Conservation (phyloP, 2,113 vertebrate genomes). For the Pseudorasbora parva region DNA sequence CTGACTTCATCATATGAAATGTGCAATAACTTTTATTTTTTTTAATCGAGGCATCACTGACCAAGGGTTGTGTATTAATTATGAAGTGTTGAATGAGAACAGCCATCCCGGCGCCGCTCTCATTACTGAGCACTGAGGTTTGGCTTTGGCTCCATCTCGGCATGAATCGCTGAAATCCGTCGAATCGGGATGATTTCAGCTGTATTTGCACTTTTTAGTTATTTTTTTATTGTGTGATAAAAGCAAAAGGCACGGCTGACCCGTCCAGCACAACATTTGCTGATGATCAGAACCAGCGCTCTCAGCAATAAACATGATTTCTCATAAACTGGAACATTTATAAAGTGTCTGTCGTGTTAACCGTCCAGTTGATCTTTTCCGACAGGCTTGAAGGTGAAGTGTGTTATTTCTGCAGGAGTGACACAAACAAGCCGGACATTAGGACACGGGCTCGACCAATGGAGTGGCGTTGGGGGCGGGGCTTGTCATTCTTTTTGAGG, state of each 20-base stretch:
- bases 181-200: neutral
- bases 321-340: neutral
- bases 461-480: neutral
- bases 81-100: constrained; percentile 12
- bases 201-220: constrained; percentile 27
- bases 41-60: neutral
- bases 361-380: too few relatives aligned
- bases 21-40: constrained; percentile 45
- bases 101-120: constrained; percentile 38
- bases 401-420: neutral
- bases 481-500: neutral
- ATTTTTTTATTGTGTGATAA: constrained; percentile 2
- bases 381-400: neutral
- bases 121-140: neutral
- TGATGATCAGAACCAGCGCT: constrained; percentile 16
- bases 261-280: neutral
- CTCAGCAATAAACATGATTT: constrained; percentile 34
- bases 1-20: constrained; percentile 29
- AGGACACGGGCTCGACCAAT: neutral
- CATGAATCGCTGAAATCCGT: neutral
- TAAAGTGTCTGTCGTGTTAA: constrained; percentile 6
- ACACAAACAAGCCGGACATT: neutral
- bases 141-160: neutral
- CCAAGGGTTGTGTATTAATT: constrained; percentile 12
- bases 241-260: neutral